These are phyloP conservation scores for Halocynthia roretzi DNA, from an alignment of 23 tunicate genomes.

Conservation along the genomic window DNA sequence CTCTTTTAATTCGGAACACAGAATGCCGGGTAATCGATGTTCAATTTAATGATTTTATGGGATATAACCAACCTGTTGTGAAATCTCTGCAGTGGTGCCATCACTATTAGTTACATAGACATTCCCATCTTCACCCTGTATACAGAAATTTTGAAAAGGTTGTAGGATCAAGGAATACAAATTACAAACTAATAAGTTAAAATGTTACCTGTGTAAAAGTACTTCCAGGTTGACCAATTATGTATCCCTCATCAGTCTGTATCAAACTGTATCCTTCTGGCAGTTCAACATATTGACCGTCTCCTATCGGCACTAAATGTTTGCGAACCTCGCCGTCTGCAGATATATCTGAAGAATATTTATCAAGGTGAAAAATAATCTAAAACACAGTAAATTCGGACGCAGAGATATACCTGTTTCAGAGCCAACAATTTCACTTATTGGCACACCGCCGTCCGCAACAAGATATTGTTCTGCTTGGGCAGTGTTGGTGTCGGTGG, in stretches of 20 bases:
- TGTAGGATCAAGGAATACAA: not conserved
- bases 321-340: slow-evolving; percentile 69
- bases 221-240: slow-evolving; percentile 92
- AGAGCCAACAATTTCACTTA: not conserved
- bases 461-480: slow-evolving; percentile 15
- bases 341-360: not conserved
- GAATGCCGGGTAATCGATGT: too few relatives aligned
- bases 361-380: not conserved
- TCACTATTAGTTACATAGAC: slow-evolving; percentile 92
- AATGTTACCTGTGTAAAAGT: slow-evolving; percentile 77
- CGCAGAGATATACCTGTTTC: slow-evolving; percentile 5
- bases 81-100: slow-evolving; percentile 53
- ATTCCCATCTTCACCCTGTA: slow-evolving; percentile 86
- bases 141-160: not conserved
- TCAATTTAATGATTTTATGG: not conserved
- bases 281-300: slow-evolving; percentile 89
- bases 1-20: too few relatives aligned
- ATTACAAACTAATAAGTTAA: not conserved
- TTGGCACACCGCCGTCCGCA: slow-evolving; percentile 47
- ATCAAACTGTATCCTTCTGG: slow-evolving; percentile 94
- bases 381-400: not conserved
- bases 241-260: slow-evolving; percentile 92
- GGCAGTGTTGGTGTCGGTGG: slow-evolving; percentile 2
- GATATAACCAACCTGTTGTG: slow-evolving; percentile 45
- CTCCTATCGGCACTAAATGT: slow-evolving; percentile 88